Base-by-base conservation (phyloP, 2,113 vertebrate genomes). In the Hypomesus transpacificus region DNA sequence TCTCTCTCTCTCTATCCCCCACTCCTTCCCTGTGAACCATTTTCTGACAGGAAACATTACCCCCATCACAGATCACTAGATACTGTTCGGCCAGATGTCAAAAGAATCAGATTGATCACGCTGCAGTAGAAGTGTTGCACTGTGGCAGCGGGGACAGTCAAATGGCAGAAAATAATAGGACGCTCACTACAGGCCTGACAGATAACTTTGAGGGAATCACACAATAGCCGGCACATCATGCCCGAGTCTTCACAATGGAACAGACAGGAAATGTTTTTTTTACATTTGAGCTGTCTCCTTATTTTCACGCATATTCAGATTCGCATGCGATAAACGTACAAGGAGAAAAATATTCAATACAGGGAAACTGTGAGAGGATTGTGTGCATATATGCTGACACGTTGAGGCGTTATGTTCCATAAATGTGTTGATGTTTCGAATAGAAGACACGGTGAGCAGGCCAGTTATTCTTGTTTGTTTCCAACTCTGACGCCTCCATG, bases 121-220 rank as follows among this genome's bases (percentile, higher is more conserved):
- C 86, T 68, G 75, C 70, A 65, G 69, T 76, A 78, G 81, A 77
- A 86, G 78, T 83, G 85, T 84, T 81, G 80, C 76, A 73, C 78
- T 39, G 71, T 77, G 84, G 87, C 78, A 71, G 83, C 65, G 76
- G 84, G 86, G 81, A 84, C 83, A 87, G 86, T 89, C 77, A 87
- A 89, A 89, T 86, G 83, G 88, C 79, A 84, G 80, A 80, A 87
- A 89, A 88, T 90, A 89, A 90, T 88, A 83, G 88, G 86, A 75
- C 82, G 69, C 84, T 84, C 71, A 69, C 77, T 59, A 13, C 2
- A 63, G 80, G 76, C 78, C 80, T 90, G 90, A 91, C 88, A 87
- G 88, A 89, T 89, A 88, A 85, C 83, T 83, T 71, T 70, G 83
- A 85, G 63, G 73, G 77, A 81, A 82, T 80, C 72, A 62, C 76